phyloP scores from a whole-genome alignment of 2,888 invertebrate species.

The Dicranocentrus wangi region DNA sequence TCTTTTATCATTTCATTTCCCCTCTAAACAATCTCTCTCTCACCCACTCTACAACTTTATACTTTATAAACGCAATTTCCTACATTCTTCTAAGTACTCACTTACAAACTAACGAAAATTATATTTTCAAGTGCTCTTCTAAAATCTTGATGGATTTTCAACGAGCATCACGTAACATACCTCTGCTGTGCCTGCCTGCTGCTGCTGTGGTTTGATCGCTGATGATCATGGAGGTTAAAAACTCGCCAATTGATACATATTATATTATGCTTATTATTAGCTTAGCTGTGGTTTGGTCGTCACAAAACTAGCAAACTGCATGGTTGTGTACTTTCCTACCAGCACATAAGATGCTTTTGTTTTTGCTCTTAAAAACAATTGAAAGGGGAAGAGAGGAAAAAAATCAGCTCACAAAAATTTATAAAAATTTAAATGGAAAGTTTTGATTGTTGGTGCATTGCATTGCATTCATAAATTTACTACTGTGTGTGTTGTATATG shows the following conservation, averaged over 20 bases:
- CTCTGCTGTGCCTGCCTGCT: no score
- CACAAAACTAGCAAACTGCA: no score
- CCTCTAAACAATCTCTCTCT: neutral
- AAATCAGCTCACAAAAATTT: slow-evolving; percentile 27
- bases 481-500: no score
- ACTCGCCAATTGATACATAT: neutral
- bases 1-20: slow-evolving; percentile 35
- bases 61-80: slow-evolving; percentile 42
- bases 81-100: slow-evolving; percentile 17
- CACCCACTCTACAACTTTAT: neutral
- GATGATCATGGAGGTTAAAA: slow-evolving; percentile 37
- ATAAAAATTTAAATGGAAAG: slow-evolving; percentile 47
- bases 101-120: no score
- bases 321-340: no score
- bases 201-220: slow-evolving; percentile 44
- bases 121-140: neutral
- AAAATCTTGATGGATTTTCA: neutral
- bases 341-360: neutral
- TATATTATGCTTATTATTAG: neutral
- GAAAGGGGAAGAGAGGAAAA: slow-evolving; percentile 21
- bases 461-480: no score
- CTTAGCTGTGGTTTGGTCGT: no score
- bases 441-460: slow-evolving; percentile 30
- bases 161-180: slow-evolving; percentile 38
- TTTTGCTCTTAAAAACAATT: slow-evolving; percentile 29